Base-by-base conservation (phyloP, 2,113 vertebrate genomes). In the Amphiprion percula region DNA sequence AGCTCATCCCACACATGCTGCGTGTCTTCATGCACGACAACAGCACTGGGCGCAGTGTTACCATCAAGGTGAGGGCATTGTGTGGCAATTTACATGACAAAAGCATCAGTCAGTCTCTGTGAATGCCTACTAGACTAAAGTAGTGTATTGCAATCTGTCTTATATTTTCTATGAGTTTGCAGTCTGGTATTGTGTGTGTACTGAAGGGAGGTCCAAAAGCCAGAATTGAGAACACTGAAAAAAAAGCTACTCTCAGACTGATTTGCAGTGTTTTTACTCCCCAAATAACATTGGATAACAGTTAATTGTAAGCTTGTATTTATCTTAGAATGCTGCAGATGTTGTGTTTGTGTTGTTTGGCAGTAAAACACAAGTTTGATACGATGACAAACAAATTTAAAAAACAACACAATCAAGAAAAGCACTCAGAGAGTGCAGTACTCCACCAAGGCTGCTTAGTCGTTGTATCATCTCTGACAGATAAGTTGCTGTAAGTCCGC, bases 21-120 rank as follows among this genome's bases (percentile, higher is more conserved):
- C 96, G 98, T 0, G 97, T 99, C 84, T 99, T 99, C 93, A 99
- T 99, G 98, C 98, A 99, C 0, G 98, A 99, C 94, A 98, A 93
- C 84, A 99, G 98, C 84, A 92, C 95, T 1, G 96, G 96, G 0
- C 97, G 98, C 55, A 95, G 94, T 0, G 98, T 99, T 37, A 99
- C 97, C 63, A 97, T 98, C 79, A 99, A 99, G 97, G 98, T 98
- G 76, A 87, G 90, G 78, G 69, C 63, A 28, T 41, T 17, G 12
- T 3, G 15, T 15, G 12, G 30, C 49, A 66, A 14, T 58, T 65
- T 41, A 62, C 23, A 49, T 5, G 58, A 56, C 46, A 46, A 56
- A 66, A n/a, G 10, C 44, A 37, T 16, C 24, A 19, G 12, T 50
- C n/a, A 17, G 56, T 10, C 8, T 53, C 33, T 19, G 15, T 2